These are phyloP conservation scores for Congeria kusceri DNA, from an alignment of 2,888 invertebrate species.

Conservation along the genomic window DNA sequence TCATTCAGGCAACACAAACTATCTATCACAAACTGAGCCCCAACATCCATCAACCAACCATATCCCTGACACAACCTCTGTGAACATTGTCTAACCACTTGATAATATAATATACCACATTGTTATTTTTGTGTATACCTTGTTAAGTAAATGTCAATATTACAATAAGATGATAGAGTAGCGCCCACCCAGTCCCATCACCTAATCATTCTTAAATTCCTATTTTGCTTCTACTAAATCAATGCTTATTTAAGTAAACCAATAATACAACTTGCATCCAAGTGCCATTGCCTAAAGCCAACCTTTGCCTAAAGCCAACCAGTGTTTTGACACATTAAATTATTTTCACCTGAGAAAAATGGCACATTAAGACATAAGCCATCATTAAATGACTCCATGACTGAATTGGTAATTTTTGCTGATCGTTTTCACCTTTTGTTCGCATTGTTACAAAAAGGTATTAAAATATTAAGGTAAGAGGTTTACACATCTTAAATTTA, in stretches of 20 bases:
- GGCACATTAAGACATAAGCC: not conserved
- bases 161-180: too few relatives aligned
- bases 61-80: too few relatives aligned
- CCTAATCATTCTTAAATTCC: too few relatives aligned
- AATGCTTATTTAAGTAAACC: not conserved
- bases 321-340: slow-evolving; percentile 6
- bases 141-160: too few relatives aligned
- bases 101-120: too few relatives aligned
- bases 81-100: too few relatives aligned
- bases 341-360: not conserved
- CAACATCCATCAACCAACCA: too few relatives aligned
- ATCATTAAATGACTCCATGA: not conserved
- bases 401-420: not conserved
- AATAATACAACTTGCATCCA: not conserved
- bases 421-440: slow-evolving; percentile 28
- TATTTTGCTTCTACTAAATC: too few relatives aligned
- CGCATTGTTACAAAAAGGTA: not conserved
- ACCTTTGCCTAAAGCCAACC: not conserved
- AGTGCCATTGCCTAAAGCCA: not conserved
- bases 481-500: slow-evolving; percentile 28
- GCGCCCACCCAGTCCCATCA: too few relatives aligned
- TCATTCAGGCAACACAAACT: too few relatives aligned
- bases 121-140: too few relatives aligned
- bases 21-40: too few relatives aligned
- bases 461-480: slow-evolving; percentile 19